Conservation (phyloP, 2,113 vertebrate species). For the Sula dactylatra region DNA sequence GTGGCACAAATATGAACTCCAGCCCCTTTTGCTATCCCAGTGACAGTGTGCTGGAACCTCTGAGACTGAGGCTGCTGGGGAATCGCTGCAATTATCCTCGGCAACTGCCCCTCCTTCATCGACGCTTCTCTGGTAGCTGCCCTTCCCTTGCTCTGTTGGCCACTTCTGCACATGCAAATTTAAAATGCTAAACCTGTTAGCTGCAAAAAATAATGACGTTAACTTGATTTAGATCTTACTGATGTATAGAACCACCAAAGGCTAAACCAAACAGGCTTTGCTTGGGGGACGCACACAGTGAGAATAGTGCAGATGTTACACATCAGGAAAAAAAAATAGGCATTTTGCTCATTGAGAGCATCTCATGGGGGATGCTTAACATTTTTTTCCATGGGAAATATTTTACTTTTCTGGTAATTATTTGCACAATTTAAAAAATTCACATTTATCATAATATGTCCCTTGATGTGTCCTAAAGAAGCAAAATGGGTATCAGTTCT, state of each 20-base stretch:
- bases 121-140: neutral
- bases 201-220: neutral
- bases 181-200: neutral
- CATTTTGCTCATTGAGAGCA: neutral
- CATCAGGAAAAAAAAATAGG: neutral
- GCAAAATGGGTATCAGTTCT: neutral
- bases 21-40: neutral
- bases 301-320: neutral
- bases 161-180: neutral
- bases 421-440: neutral
- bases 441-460: neutral
- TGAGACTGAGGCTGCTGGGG: neutral
- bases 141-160: neutral
- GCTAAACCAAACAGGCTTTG: neutral
- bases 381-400: neutral
- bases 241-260: neutral
- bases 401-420: neutral
- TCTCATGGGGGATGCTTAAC: too few species aligned
- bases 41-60: neutral
- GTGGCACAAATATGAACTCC: neutral
- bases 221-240: neutral
- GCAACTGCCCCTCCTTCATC: neutral
- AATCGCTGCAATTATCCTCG: neutral
- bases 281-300: too few species aligned
- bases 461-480: neutral